Base-by-base conservation (phyloP, 2,797 vertebrate species). In the Poecilia wingei region DNA sequence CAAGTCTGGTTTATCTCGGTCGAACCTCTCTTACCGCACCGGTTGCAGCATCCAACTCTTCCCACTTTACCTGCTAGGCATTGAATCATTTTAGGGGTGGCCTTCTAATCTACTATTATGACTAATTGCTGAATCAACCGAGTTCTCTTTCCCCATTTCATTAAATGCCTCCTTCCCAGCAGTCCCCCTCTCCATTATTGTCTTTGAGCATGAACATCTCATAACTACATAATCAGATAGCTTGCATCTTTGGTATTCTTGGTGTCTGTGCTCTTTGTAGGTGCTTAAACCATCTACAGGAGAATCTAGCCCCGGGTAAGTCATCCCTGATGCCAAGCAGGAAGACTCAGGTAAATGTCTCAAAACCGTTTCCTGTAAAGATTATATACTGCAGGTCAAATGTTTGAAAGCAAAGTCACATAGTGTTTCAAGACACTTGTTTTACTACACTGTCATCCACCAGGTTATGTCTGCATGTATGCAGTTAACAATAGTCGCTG, bases 201-300 rank as follows among this genome's bases (percentile, higher is more conserved):
- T 77, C 13, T 43, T 1, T 83, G 20, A 74, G 14, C 12, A 36
- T 84, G 20, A 18, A 16, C 33, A 45, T 22, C 43, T 20, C 47
- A 0, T 41, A 0, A 68, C 55, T 46, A n/a, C 81, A 68, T 25
- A 31, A 75, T 43, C 31, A 41, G 49, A 43, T 72, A 79, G 68
- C 81, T 82, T 88, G 79, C 53, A 79, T 45, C 69, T 41, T 77
- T 89, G 82, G 83, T 89, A 2, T 94, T 90, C 88, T 95, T 92
- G 93, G 93, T 87, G 77, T 94, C 66, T 95, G 69, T 94, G 89
- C 91, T 94, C 82, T 93, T 93, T 88, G 79, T 95, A 95, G 94
- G 93, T 94, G 88, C 66, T 93, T 95, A 91, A 84, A 87, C 85
- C 90, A 79, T 81, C 72, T 80, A 78, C 87, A 79, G 85, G 87